A percentile compares a stretch with the other conserved stretches of the same genome.
phyloP scores from a whole-genome alignment of 2,113 vertebrate genomes.

The Crotalus horridus region DNA sequence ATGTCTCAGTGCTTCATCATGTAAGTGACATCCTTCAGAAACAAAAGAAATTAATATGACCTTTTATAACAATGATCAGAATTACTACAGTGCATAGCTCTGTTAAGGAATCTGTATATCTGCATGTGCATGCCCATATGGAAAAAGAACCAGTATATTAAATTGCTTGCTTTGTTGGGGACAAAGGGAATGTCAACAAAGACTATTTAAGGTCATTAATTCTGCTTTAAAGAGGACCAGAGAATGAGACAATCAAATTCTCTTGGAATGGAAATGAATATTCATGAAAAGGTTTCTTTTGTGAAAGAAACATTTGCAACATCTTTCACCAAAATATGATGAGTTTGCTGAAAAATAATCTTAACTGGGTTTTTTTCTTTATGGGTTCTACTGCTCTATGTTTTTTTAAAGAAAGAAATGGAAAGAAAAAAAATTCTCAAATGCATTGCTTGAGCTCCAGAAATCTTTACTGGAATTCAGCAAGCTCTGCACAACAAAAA shows the following conservation, averaged over 20 bases:
- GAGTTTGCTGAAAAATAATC: slow-evolving; percentile 17
- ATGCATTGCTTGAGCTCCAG: not conserved
- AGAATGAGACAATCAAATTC: slow-evolving; percentile 57
- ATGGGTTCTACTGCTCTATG: not conserved
- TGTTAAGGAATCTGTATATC: slow-evolving; percentile 25
- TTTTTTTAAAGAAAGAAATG: not conserved
- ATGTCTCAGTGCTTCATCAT: not conserved
- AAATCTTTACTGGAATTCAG: slow-evolving; percentile 11
- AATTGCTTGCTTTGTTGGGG: slow-evolving; percentile 45
- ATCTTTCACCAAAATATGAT: slow-evolving; percentile 45
- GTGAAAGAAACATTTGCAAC: slow-evolving; percentile 42
- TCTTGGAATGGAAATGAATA: slow-evolving; percentile 62
- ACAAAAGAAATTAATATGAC: not conserved
- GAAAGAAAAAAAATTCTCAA: not conserved
- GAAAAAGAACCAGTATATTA: slow-evolving; percentile 40
- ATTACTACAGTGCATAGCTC: slow-evolving; percentile 24
- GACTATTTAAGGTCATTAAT: slow-evolving; percentile 62
- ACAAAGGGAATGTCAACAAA: slow-evolving; percentile 59
- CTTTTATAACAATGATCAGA: slow-evolving; percentile 15
- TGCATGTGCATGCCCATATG: not conserved
- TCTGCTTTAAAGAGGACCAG: slow-evolving; percentile 40
- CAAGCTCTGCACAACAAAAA: not conserved
- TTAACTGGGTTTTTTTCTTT: slow-evolving; percentile 21
- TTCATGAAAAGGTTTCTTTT: slow-evolving; percentile 57
- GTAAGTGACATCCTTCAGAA: not conserved